Evolutionary conservation across 2,888 invertebrate species (phyloP).

Genomic region (Lathronympha strigana): DNA sequence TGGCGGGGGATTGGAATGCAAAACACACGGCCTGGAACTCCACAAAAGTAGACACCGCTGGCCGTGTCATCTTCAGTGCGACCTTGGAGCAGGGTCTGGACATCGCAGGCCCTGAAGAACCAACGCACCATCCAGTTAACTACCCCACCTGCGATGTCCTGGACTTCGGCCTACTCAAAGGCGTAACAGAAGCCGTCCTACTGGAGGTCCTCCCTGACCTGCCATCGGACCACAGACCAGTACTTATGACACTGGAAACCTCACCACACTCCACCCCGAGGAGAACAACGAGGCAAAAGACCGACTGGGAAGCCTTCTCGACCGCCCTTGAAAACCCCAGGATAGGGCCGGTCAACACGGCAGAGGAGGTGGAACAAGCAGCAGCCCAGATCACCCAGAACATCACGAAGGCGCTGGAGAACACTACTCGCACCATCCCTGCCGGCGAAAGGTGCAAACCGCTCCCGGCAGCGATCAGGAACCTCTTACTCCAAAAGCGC

Average conservation of each 20-base stretch:
- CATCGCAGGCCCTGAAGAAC: not conserved
- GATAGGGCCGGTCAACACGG: not conserved
- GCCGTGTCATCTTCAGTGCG: not conserved
- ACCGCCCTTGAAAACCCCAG: not conserved
- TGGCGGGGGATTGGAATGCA: slow-evolving; percentile 16
- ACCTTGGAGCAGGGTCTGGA: no score
- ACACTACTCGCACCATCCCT: not conserved
- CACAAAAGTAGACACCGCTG: not conserved
- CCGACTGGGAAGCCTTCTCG: slow-evolving; percentile 31
- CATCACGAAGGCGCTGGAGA: not conserved
- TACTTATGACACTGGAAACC: slow-evolving; percentile 3
- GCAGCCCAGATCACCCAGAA: not conserved
- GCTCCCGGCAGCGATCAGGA: not conserved
- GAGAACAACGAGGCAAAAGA: slow-evolving; percentile 33
- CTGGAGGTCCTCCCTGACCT: slow-evolving; percentile 38
- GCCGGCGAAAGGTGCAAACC: not conserved
- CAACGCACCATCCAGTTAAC: not conserved
- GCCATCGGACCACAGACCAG: slow-evolving; percentile 8
- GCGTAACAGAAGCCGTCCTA: fast-evolving
- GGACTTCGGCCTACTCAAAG: not conserved
- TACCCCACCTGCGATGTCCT: not conserved
- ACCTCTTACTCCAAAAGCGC: not conserved
- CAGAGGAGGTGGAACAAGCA: not conserved
- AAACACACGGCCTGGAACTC: slow-evolving; percentile 20
- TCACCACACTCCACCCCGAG: not conserved